These are phyloP conservation scores for Esox lucius DNA, from an alignment of 2,797 vertebrate species.

Conservation along the genomic window DNA sequence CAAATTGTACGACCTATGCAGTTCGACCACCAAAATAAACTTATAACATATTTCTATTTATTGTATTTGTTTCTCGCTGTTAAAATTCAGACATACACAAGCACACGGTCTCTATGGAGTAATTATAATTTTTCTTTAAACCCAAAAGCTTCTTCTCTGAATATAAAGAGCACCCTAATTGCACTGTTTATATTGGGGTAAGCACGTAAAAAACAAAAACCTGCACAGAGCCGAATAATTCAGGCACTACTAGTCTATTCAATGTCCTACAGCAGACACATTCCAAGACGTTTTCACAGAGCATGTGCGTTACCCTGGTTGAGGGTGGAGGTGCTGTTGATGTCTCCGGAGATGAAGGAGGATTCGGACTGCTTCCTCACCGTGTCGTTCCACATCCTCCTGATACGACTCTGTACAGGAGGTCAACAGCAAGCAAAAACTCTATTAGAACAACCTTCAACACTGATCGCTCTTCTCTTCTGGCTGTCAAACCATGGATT, in stretches of 20 bases:
- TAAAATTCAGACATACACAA: slow-evolving; percentile 26
- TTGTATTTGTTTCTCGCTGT: slow-evolving; percentile 33
- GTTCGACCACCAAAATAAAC: background rate
- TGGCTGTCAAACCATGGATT: no score
- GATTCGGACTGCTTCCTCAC: slow-evolving; percentile 99
- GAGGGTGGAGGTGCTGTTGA: slow-evolving; percentile 99
- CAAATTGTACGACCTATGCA: slow-evolving; percentile 9
- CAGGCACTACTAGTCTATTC: background rate
- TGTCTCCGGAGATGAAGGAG: slow-evolving; percentile 99
- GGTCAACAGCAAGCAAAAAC: slow-evolving; percentile 31
- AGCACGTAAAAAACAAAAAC: background rate
- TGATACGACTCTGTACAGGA: slow-evolving; percentile 91
- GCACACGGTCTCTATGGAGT: background rate
- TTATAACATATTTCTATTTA: background rate
- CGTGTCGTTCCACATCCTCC: slow-evolving; percentile 99
- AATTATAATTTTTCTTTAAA: background rate
- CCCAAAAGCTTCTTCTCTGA: background rate
- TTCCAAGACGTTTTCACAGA: background rate
- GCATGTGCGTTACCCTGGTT: slow-evolving; percentile 88
- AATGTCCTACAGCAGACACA: background rate
- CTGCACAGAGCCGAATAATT: background rate
- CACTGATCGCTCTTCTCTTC: background rate
- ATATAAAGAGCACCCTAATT: background rate
- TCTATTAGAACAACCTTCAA: background rate
- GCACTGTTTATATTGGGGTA: background rate